Conservation (phyloP, 2,113 vertebrate species). For the Sinocyclocheilus anshuiensis region DNA sequence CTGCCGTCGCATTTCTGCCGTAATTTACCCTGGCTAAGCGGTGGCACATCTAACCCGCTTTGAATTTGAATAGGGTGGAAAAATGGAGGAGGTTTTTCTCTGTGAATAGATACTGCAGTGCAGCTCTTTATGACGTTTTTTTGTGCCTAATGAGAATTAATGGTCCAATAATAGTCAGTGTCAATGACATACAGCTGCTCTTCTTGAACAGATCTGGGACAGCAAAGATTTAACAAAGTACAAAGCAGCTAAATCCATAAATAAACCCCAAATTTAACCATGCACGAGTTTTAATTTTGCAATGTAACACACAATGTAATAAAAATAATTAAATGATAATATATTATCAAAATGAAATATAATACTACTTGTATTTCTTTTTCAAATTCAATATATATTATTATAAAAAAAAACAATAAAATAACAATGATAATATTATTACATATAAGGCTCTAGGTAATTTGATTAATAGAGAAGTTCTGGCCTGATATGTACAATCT, state of each 20-base stretch:
- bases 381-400: too few relatives aligned
- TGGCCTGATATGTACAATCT: background rate
- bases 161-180: slow-evolving; percentile 28
- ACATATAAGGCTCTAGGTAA: too few relatives aligned
- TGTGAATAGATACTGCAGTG: background rate
- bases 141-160: slow-evolving; percentile 33
- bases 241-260: slow-evolving; percentile 7
- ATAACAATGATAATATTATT: background rate
- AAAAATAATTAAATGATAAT: background rate
- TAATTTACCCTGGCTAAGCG: slow-evolving; percentile 34
- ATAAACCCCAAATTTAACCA: background rate
- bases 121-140: background rate
- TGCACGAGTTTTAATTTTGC: background rate
- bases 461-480: background rate
- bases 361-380: too few relatives aligned
- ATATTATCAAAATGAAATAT: too few relatives aligned
- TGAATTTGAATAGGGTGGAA: slow-evolving; percentile 30
- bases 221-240: background rate
- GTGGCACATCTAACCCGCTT: slow-evolving; percentile 17
- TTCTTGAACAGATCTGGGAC: slow-evolving; percentile 43
- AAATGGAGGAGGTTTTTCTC: background rate
- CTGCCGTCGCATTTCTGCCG: slow-evolving; percentile 4
- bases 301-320: background rate
- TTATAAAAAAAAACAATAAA: background rate
- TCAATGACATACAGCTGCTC: slow-evolving; percentile 48